phyloP scores from a whole-genome alignment of 2,113 vertebrate genomes.

The Eudyptes chrysolophus region DNA sequence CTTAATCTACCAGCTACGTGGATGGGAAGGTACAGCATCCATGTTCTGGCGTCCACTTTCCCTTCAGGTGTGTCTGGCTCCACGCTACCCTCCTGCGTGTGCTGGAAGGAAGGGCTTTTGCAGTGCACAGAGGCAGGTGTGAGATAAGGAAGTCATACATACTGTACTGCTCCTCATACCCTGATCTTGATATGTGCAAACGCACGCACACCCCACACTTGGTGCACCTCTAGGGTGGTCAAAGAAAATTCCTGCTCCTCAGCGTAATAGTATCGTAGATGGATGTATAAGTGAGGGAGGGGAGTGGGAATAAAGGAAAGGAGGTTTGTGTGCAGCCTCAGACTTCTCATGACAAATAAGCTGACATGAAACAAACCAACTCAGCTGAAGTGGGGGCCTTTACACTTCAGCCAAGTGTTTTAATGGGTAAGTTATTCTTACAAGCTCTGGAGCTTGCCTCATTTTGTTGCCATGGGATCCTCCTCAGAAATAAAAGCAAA shows the following conservation, averaged over 20 bases:
- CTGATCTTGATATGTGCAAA: not conserved
- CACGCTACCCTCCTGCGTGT: not conserved
- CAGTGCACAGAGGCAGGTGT: not conserved
- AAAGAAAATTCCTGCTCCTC: not conserved
- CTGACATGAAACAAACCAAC: not conserved
- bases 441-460: not conserved
- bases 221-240: not conserved
- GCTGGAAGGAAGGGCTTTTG: not conserved
- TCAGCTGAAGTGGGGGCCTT: not conserved
- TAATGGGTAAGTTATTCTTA: not conserved
- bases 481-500: not conserved
- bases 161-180: not conserved
- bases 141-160: not conserved
- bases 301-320: not conserved
- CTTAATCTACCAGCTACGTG: not conserved
- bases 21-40: not conserved
- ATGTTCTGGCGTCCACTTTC: accelerated
- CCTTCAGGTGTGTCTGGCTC: not conserved
- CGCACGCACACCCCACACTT: accelerated
- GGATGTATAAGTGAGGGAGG: not conserved
- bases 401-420: not conserved
- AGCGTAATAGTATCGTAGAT: accelerated
- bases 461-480: not conserved
- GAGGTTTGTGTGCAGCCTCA: not conserved
- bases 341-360: not conserved